Evolutionary conservation across 2,797 vertebrate genomes (phyloP), one percentile per base, ranked within the genome.

Genomic region (Hirundo rustica): DNA sequence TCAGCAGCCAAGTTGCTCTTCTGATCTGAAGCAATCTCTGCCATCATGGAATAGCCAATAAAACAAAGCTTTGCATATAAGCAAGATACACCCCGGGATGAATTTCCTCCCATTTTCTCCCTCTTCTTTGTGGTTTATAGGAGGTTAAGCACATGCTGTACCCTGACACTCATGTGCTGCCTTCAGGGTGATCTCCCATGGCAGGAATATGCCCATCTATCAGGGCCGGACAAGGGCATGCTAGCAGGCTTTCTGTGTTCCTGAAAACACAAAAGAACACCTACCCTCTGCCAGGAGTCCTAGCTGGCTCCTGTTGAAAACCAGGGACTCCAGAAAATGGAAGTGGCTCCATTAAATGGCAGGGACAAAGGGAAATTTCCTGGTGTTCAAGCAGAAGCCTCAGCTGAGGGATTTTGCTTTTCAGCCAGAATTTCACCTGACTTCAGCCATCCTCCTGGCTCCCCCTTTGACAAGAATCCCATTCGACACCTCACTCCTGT

Each of bases 161-260:
- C 20, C 36, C 55, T 5, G 2, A 60, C 16, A 44, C 25, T 25
- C 58, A 5, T 0, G 2, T 30, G 32, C 42, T 3, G 4, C 47
- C 40, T 54, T 78, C 67, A 50, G 42, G 61, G 29, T 67, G 30
- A 30, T 85, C 42, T 50, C 23, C 34, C 38, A 6, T 19, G 68
- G 54, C 42, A 44, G 27, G 42, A 48, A 18, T 25, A 10, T 32
- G 16, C 36, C 34, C 80, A 48, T 27, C 26, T 54, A 27, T 10
- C 19, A 27, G 42, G 34, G 40, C 34, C 45, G 22, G n/a, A 13
- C n/a, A 58, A 30, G 25, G 29, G 29, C 65, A 48, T 13, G 9
- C 19, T 42, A 48, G 48, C 14, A 16, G 54, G 42, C 11, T 85
- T 48, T 66, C 40, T 61, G 47, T 38, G 34, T 13, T 66, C 32